Base-by-base conservation (phyloP, 1,140 invertebrate genomes). In the Drosophila saltans region DNA sequence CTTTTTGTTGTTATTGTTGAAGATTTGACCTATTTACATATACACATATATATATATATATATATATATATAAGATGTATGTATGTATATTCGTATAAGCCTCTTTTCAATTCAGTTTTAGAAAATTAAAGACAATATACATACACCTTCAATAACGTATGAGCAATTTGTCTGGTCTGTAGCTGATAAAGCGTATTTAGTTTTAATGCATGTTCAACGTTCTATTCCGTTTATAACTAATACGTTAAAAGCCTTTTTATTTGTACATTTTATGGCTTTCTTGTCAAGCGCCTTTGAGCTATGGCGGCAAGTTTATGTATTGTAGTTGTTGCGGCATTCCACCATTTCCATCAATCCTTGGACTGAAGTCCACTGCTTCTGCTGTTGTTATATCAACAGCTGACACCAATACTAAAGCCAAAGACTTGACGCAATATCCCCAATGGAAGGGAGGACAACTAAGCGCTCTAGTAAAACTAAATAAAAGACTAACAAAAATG, bases 181-280 rank as follows among this genome's bases (percentile, higher is more conserved):
- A 3, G 43, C 74, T 69, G 74, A 77, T 77, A 77, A 77, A 77
- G 24, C 55, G 45, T 21, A 52, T 43, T 26, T 16, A 9, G 45
- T 48, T 24, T 59, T 30, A 40, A 16, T 26, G 52, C 57, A 36
- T 60, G 65, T 43, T 76, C 52, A 36, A 36, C 33, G 28, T 30
- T 30, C 28, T 43, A 56, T 57, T 64, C 61, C 45, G 72, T 70
- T 75, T 85, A 82, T 78, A 75, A 62, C 69, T 77, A 83, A 88
- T 88, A 67, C 80, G 72, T 75, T 88, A 78, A 88, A 71, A 80
- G 65, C 67, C 59, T 57, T 77, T 83, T 88, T 68, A 80, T 88
- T 88, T 74, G 66, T 62, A 57, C 64, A 78, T 67, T 88, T 88
- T 88, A 86, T 86, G 80, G 63, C 48, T 69, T 77, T 64, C 52